phyloP scores from a whole-genome alignment of 2,797 vertebrate species.

The Dendrocincla fuliginosa region DNA sequence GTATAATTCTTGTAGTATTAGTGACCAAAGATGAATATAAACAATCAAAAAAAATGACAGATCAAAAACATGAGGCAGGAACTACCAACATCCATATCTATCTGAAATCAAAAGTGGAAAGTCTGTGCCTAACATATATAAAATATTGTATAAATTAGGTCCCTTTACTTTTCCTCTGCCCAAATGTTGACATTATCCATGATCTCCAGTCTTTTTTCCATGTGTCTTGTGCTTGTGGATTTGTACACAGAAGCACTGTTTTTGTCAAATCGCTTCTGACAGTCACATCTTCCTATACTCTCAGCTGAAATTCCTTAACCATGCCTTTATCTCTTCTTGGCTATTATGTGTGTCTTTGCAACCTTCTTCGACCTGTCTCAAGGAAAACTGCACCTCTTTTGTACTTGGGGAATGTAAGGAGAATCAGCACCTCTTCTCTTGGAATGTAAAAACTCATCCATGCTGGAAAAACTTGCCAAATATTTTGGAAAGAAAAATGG shows the following conservation, averaged over 20 bases:
- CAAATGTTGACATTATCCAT: background rate
- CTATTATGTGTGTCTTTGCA: background rate
- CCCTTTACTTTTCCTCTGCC: background rate
- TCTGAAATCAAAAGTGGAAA: background rate
- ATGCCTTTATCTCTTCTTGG: background rate
- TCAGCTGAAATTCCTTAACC: background rate
- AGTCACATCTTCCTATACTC: background rate
- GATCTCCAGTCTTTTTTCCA: background rate
- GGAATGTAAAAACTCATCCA: background rate
- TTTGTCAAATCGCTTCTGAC: background rate
- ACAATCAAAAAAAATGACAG: background rate
- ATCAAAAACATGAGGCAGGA: background rate
- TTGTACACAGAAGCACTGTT: background rate
- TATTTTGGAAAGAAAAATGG: background rate
- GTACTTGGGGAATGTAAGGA: accelerated
- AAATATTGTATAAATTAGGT: background rate
- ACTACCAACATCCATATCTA: background rate
- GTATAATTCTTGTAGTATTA: background rate
- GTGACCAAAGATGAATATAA: background rate
- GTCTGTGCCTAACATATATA: background rate
- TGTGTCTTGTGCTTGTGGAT: background rate
- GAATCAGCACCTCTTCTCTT: accelerated
- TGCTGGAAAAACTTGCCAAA: background rate
- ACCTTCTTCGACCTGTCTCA: background rate
- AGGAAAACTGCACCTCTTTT: background rate